Evolutionary conservation across 1,140 invertebrate genomes (phyloP).

Genomic region (Drosophila subobscura): DNA sequence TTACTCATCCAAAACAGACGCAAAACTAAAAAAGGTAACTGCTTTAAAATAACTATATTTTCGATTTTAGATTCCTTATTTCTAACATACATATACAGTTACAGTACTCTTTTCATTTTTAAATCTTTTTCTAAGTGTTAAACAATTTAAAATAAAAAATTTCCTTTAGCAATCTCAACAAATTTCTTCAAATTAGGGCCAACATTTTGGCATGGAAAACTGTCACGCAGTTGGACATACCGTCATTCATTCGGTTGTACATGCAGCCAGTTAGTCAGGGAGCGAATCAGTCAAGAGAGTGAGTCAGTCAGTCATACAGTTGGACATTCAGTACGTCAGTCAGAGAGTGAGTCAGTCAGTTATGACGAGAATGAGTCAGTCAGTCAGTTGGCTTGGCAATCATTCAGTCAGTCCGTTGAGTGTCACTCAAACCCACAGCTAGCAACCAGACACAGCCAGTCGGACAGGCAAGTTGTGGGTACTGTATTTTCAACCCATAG

Average conservation of each 20-base stretch:
- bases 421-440: slow-evolving; percentile 49
- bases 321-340: slow-evolving; percentile 18
- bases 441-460: slow-evolving; percentile 14
- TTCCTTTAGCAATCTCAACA: not conserved
- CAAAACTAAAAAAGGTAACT: too few relatives aligned
- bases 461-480: slow-evolving; percentile 26
- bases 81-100: too few relatives aligned
- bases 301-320: slow-evolving; percentile 25
- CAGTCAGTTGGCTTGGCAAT: slow-evolving; percentile 29
- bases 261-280: slow-evolving; percentile 29
- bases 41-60: too few relatives aligned
- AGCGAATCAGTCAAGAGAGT: slow-evolving; percentile 37
- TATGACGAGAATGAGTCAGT: slow-evolving; percentile 12
- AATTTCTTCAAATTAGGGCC: not conserved
- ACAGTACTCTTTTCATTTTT: too few relatives aligned
- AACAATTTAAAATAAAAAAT: not conserved
- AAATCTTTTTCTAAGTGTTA: too few relatives aligned
- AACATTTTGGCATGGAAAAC: not conserved
- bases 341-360: slow-evolving; percentile 37
- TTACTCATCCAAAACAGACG: too few relatives aligned
- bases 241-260: not conserved
- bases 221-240: slow-evolving; percentile 41
- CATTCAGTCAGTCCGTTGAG: slow-evolving; percentile 47
- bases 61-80: too few relatives aligned
- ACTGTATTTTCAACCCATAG: slow-evolving; percentile 40